A percentile compares a stretch with the other conserved stretches of the same genome.
Evolutionary conservation across 1,140 invertebrate genomes (phyloP).

Genomic region (Leptinotarsa lineolata): DNA sequence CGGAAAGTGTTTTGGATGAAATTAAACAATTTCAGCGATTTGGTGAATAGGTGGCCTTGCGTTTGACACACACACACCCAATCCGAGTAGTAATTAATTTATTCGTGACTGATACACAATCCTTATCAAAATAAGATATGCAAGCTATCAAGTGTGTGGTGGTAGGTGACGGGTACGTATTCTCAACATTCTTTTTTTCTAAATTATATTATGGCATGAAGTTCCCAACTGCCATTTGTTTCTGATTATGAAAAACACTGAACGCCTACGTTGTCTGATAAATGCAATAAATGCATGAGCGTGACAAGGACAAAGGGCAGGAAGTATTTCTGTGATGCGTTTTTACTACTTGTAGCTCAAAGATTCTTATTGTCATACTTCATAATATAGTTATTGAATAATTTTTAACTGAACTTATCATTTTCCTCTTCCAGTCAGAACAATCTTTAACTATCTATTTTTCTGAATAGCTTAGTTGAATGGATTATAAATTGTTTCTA

Average conservation of each 20-base stretch:
- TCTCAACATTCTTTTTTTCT: background rate
- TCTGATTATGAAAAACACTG: background rate
- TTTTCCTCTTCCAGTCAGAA: no score
- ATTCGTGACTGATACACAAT: constrained; percentile 10
- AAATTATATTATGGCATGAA: background rate
- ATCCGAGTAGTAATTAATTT: constrained; percentile 37
- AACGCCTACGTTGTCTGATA: background rate
- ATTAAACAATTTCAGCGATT: constrained; percentile 17
- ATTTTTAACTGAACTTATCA: no score
- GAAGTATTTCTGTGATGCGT: background rate
- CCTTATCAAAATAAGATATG: constrained; percentile 61
- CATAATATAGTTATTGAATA: no score
- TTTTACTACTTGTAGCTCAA: background rate
- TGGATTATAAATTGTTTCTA: no score
- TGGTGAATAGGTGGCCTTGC: constrained; percentile 36
- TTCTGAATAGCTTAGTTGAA: no score
- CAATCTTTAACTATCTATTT: no score
- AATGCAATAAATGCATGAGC: background rate
- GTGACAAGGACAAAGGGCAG: background rate
- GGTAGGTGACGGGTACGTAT: constrained; percentile 87
- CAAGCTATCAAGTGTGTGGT: constrained; percentile 96
- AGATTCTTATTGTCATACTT: no score
- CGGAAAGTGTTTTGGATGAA: constrained; percentile 5
- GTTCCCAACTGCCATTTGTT: no score
- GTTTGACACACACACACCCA: constrained; percentile 38